A percentile compares a stretch with the other conserved stretches of the same genome.
These are phyloP conservation scores for Ceratosolen solmsi DNA, from an alignment of 1,140 invertebrate species.

Conservation along the genomic window DNA sequence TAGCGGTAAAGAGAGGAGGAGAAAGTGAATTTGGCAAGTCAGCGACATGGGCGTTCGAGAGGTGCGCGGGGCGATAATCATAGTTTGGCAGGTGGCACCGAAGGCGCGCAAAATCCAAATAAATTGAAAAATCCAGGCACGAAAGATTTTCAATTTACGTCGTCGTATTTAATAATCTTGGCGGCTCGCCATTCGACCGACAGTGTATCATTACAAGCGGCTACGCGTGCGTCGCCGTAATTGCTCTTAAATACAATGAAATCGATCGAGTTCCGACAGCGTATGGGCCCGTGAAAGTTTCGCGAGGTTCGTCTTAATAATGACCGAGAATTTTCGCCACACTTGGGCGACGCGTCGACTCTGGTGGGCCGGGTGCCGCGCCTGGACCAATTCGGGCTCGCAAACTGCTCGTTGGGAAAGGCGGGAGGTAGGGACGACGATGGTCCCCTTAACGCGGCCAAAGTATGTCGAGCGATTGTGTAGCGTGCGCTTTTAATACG, in stretches of 20 bases:
- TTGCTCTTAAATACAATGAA: background rate
- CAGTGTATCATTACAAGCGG: background rate
- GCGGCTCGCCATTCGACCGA: too few species aligned
- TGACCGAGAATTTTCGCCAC: background rate
- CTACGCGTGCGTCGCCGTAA: too few species aligned
- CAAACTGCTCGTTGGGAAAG: background rate
- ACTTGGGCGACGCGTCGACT: too few species aligned
- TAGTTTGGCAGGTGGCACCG: too few species aligned
- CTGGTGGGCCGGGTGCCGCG: background rate
- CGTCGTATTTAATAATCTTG: too few species aligned
- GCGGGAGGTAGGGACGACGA: too few species aligned
- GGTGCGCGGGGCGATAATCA: too few species aligned
- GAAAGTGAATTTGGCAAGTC: too few species aligned
- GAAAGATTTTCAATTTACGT: background rate
- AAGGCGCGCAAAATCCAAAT: background rate
- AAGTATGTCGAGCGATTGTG: slow-evolving; percentile 15
- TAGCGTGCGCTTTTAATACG: slow-evolving; percentile 42
- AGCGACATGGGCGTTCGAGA: too few species aligned
- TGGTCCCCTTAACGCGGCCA: too few species aligned
- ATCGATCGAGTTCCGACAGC: background rate
- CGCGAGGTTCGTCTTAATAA: background rate
- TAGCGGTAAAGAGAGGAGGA: too few species aligned
- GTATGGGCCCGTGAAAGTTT: background rate
- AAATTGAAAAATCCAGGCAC: background rate
- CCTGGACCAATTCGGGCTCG: background rate